phyloP scores from a whole-genome alignment of 2,888 invertebrate genomes.

The Drosophila mettleri region DNA sequence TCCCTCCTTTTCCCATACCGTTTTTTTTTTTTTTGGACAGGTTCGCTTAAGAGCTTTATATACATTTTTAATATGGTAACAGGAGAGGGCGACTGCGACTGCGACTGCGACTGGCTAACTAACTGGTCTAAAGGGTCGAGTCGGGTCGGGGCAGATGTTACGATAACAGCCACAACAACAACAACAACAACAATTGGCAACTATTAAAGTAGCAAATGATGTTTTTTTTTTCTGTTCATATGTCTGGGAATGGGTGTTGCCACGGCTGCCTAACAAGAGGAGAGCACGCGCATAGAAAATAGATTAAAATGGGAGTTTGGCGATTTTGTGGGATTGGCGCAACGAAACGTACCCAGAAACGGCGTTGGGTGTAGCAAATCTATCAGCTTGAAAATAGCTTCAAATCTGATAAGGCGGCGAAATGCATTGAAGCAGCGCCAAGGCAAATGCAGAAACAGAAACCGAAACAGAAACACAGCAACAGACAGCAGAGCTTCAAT shows the following conservation, averaged over 20 bases:
- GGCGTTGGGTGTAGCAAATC: constrained; percentile 55
- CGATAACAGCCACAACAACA: constrained; percentile 56
- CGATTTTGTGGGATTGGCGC: constrained; percentile 15
- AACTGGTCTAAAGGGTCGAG: constrained; percentile 66
- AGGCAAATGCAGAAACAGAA: constrained; percentile 66
- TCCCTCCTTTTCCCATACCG: neutral
- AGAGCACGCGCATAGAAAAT: constrained; percentile 70
- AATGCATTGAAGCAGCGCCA: constrained; percentile 62
- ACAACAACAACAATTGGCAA: constrained; percentile 55
- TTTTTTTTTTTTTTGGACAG: constrained; percentile 41
- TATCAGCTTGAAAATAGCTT: constrained; percentile 68
- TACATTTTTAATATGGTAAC: constrained; percentile 76
- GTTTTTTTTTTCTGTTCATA: constrained; percentile 47
- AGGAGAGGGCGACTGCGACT: constrained; percentile 11
- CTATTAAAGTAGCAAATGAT: constrained; percentile 80
- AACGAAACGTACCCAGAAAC: constrained; percentile 12
- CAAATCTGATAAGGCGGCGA: constrained; percentile 75
- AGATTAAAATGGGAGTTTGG: constrained; percentile 63
- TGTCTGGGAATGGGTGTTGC: constrained; percentile 30
- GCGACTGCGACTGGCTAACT: constrained; percentile 53
- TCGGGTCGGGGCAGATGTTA: constrained; percentile 55
- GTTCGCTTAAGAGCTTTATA: constrained; percentile 79
- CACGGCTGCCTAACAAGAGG: constrained; percentile 39
- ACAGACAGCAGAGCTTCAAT: constrained; percentile 33
- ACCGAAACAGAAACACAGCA: constrained; percentile 27